phyloP scores from a whole-genome alignment of 1,140 invertebrate species.

The Cecropterus lyciades region DNA sequence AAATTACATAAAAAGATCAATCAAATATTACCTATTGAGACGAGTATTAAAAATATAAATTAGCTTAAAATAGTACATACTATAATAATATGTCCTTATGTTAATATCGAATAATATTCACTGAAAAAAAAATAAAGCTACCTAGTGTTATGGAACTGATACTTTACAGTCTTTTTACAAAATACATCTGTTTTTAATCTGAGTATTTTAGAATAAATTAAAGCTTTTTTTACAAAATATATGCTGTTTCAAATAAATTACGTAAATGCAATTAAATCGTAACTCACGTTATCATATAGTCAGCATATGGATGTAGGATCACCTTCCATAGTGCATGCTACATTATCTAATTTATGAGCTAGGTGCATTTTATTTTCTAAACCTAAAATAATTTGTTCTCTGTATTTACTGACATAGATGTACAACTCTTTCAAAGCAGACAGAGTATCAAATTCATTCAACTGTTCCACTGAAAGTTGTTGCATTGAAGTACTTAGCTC shows the following conservation, averaged over 20 bases:
- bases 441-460: conserved; percentile 95
- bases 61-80: conserved; percentile 37
- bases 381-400: conserved; percentile 94
- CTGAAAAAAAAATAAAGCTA: conserved; percentile 56
- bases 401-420: conserved; percentile 97
- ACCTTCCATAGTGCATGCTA: conserved; percentile 94
- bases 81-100: no score
- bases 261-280: conserved; percentile 81
- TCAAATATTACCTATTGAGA: conserved; percentile 21
- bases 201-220: conserved; percentile 83
- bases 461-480: conserved; percentile 93
- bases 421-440: conserved; percentile 97
- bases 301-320: conserved; percentile 85
- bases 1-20: conserved; percentile 28
- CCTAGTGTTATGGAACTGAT: conserved; percentile 68
- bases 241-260: conserved; percentile 78
- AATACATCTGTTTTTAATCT: conserved; percentile 58
- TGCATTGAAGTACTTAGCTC: conserved; percentile 97
- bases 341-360: conserved; percentile 94
- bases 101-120: conserved; percentile 30
- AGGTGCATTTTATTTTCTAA: conserved; percentile 95
- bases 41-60: conserved; percentile 33
- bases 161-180: conserved; percentile 77
- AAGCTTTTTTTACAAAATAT: conserved; percentile 82
- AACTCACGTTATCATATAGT: conserved; percentile 77